Conservation (phyloP, 2,113 vertebrate species). For the Pheucticus melanocephalus region DNA sequence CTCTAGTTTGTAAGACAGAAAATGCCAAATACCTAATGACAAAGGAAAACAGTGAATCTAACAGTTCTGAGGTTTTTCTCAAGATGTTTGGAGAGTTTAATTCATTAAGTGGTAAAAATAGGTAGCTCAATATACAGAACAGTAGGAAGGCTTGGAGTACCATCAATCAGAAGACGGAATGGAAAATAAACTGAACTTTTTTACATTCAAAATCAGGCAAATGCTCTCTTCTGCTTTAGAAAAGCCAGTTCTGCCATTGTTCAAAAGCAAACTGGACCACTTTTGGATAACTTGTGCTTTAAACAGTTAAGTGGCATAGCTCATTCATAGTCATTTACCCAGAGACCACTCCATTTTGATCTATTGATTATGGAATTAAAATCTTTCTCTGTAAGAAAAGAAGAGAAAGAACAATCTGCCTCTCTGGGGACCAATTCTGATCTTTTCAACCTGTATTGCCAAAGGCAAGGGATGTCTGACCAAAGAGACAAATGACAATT, state of each 20-base stretch:
- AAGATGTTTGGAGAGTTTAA: neutral
- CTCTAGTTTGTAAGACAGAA: neutral
- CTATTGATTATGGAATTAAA: neutral
- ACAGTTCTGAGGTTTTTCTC: neutral
- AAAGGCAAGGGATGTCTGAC: neutral
- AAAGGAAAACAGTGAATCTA: neutral
- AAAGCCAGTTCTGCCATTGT: neutral
- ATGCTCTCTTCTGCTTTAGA: neutral
- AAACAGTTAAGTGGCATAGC: neutral
- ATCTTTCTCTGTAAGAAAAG: neutral
- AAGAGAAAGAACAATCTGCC: neutral
- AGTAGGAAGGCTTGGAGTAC: neutral
- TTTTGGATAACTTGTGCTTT: neutral
- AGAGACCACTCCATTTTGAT: neutral
- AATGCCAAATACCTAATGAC: slow-evolving; percentile 1
- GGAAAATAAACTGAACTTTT: neutral
- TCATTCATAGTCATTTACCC: neutral
- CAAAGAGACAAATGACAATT: fast-evolving
- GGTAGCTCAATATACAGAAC: neutral
- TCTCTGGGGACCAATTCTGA: neutral
- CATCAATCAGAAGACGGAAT: neutral
- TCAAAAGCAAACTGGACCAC: neutral
- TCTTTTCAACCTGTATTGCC: neutral
- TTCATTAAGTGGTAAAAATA: neutral
- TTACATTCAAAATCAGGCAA: neutral